Conservation (phyloP, 2,113 vertebrate species). For the Scortum barcoo region DNA sequence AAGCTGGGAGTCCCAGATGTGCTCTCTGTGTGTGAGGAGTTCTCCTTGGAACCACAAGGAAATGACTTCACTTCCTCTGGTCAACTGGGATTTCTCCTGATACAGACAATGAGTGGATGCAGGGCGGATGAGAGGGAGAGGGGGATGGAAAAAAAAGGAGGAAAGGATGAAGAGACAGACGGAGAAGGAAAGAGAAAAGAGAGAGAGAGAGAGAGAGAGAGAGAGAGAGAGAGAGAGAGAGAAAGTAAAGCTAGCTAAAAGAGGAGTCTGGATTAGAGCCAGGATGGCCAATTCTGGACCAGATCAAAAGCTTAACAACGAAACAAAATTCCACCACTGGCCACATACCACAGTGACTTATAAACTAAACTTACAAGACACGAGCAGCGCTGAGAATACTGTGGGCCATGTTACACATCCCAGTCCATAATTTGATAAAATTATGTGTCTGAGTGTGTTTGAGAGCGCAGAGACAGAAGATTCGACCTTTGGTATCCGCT, state of each 20-base stretch:
- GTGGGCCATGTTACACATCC: not conserved
- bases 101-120: constrained; percentile 84
- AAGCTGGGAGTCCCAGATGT: constrained; percentile 14
- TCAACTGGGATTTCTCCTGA: constrained; percentile 77
- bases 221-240: not conserved
- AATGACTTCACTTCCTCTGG: constrained; percentile 86
- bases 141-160: constrained; percentile 5
- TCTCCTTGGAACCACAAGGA: constrained; percentile 68
- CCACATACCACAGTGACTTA: constrained; percentile 36
- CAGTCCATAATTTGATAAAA: constrained; percentile 18
- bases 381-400: constrained; percentile 36
- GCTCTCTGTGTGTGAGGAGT: constrained; percentile 21
- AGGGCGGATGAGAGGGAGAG: constrained; percentile 26
- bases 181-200: too few relatives aligned
- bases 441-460: not conserved
- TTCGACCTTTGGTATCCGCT: constrained; percentile 2
- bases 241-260: constrained; percentile 15
- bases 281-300: constrained; percentile 26
- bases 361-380: constrained; percentile 54
- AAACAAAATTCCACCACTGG: constrained; percentile 32
- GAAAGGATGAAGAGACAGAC: not conserved
- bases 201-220: not conserved
- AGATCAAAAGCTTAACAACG: constrained; percentile 42
- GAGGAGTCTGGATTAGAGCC: constrained; percentile 24
- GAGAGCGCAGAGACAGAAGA: not conserved